A percentile compares a stretch with the other conserved stretches of the same genome.
Conservation (phyloP, 2,113 vertebrate genomes). For the Anthoscopus minutus region DNA sequence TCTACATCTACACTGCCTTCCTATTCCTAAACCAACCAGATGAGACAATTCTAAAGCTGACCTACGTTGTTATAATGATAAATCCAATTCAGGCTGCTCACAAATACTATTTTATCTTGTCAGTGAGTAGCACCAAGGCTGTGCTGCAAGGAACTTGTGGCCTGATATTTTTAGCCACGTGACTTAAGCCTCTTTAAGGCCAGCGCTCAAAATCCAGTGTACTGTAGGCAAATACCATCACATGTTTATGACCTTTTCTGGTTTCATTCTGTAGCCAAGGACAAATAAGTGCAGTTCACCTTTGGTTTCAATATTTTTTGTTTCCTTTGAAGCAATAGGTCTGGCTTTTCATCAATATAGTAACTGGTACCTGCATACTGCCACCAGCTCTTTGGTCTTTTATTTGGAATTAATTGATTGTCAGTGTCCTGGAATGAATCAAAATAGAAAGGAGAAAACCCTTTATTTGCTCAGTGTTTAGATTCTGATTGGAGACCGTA, state of each 20-base stretch:
- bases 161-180: not conserved
- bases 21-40: not conserved
- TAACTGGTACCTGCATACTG: not conserved
- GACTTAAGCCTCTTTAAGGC: not conserved
- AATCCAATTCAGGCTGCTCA: not conserved
- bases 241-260: not conserved
- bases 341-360: not conserved
- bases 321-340: conserved; percentile 5
- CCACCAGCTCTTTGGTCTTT: not conserved
- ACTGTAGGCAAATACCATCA: not conserved
- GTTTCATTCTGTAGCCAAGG: not conserved
- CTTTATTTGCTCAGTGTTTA: not conserved
- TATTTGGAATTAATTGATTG: not conserved
- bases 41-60: not conserved
- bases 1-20: not conserved
- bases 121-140: not conserved
- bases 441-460: not conserved
- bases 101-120: not conserved
- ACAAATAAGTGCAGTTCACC: not conserved
- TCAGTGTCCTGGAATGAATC: not conserved
- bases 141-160: not conserved
- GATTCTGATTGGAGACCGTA: not conserved
- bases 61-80: not conserved
- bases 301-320: not conserved
- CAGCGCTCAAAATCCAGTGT: not conserved